Percentiles rank a stretch among this genome's conserved stretches.
Conservation (phyloP, 92 coral and sea anemone genomes). For the Siderastrea siderea region DNA sequence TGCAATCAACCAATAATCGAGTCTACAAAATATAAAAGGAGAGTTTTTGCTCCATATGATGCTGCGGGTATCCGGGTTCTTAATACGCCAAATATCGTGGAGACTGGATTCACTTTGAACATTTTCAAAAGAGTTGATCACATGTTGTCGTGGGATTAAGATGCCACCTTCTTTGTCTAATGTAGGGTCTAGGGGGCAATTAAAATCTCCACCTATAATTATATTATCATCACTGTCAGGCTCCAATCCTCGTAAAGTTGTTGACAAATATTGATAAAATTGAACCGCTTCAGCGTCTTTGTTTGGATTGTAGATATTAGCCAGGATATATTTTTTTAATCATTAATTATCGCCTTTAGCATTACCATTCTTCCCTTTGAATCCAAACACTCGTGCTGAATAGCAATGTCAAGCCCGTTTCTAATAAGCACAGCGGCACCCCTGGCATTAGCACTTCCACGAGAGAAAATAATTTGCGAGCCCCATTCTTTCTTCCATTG, state of each 20-base stretch:
- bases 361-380: background rate
- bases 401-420: background rate
- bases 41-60: slow-evolving; percentile 10
- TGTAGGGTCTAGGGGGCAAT: slow-evolving; percentile 13
- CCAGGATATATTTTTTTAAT: background rate
- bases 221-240: slow-evolving; percentile 25
- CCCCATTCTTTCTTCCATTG: slow-evolving; percentile 35
- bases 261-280: slow-evolving; percentile 21
- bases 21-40: slow-evolving; percentile 26
- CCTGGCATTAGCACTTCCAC: background rate
- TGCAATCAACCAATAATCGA: slow-evolving; percentile 19
- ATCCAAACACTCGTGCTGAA: background rate
- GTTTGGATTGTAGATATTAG: slow-evolving; percentile 9
- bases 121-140: no score
- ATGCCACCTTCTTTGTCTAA: slow-evolving; percentile 32
- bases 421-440: background rate
- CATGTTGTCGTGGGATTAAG: slow-evolving; percentile 7
- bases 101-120: no score
- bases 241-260: background rate
- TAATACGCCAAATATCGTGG: no score
- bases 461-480: background rate
- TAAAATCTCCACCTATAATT: slow-evolving; percentile 22
- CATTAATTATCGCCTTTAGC: background rate
- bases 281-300: slow-evolving; percentile 15
- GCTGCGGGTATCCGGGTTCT: no score